Evolutionary conservation across 2,797 vertebrate species (phyloP), one percentile per base, ranked within the genome.

Genomic region (Scyliorhinus canicula): DNA sequence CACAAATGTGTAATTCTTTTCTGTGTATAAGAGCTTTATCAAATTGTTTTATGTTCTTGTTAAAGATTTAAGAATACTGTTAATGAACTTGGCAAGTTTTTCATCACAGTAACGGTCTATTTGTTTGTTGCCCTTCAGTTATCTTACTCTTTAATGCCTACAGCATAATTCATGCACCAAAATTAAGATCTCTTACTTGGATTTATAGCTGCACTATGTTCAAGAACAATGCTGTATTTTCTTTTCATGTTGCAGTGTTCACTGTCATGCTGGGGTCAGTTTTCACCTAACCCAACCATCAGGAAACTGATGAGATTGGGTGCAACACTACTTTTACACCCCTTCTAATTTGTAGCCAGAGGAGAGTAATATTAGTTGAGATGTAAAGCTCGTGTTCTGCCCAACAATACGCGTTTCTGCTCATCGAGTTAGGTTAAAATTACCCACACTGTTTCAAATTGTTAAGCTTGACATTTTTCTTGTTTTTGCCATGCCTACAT

Each of bases 361-460:
- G 57, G 57, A 63, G 60, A 91, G 28, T 57, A 57, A 35, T 88
- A 55, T 90, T 60, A 21, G 86, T 21, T 57, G 55, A 31, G 4
- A 11, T 91, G 21, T 26, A 91, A 65, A 91, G 21, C 19, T 24
- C 9, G n/a, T 26, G 88, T 50, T 44, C 19, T 44, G n/a, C n/a
- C 60, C 96, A 96, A 95, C 95, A 95, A 96, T 96, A 95, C 95
- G 95, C 95, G 95, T 65, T 96, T 97, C 96, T n/a, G 96, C 88
- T 9, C 19, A 21, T 7, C 11, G 52, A 65, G 96, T 97, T 97
- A 96, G 60, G n/a, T 44, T 65, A 65, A 91, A 82, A 91, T 96
- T 95, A 95, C 95, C 96, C 96, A 95, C 96, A 96, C 93, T 96
- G 96, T 96, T 97, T 95, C 65, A 26, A 96, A 84, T 95, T 97